phyloP scores from a whole-genome alignment of 2,113 vertebrate genomes.

The Talpa occidentalis region DNA sequence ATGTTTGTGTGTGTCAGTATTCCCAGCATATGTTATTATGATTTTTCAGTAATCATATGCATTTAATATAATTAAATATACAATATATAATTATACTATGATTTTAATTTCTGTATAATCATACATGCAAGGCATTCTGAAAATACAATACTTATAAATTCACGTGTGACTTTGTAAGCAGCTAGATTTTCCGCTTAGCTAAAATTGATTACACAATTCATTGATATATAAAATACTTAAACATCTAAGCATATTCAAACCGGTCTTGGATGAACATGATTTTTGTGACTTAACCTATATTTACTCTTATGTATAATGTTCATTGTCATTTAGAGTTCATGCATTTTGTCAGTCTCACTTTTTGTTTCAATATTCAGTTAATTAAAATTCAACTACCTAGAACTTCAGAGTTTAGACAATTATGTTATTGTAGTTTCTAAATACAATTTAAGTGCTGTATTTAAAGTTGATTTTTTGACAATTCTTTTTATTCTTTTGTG shows the following conservation, averaged over 20 bases:
- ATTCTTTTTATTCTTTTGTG: constrained; percentile 27
- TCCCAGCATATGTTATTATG: neutral
- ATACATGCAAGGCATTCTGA: neutral
- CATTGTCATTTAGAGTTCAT: neutral
- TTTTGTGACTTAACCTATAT: neutral
- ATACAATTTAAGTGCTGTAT: constrained; percentile 35
- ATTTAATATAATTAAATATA: neutral
- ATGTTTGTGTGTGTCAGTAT: neutral
- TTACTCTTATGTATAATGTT: neutral
- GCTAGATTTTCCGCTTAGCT: neutral
- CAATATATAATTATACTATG: neutral
- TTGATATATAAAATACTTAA: neutral
- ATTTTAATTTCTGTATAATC: neutral
- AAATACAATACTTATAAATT: neutral
- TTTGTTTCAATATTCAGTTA: neutral
- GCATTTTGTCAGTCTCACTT: neutral
- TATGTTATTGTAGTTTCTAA: constrained; percentile 14
- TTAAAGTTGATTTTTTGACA: constrained; percentile 28
- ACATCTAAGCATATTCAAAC: neutral
- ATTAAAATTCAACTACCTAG: constrained; percentile 49
- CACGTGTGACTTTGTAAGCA: neutral
- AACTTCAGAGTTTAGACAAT: constrained; percentile 32
- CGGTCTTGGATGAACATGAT: neutral
- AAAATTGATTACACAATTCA: neutral
- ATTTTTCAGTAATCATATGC: neutral